phyloP scores from a whole-genome alignment of 2,113 vertebrate species.

The Oreochromis spilurus region DNA sequence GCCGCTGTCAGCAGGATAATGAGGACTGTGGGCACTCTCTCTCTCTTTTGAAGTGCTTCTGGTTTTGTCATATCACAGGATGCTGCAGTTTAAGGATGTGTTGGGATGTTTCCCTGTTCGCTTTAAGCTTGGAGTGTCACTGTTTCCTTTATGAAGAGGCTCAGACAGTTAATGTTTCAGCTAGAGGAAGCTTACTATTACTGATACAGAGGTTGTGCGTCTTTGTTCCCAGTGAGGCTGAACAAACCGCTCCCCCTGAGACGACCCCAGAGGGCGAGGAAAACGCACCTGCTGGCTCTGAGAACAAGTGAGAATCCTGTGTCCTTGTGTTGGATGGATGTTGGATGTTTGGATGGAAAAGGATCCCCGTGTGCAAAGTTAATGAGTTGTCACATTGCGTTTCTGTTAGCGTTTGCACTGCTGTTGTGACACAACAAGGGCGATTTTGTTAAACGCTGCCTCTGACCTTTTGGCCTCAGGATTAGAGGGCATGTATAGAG shows the following conservation, averaged over 20 bases:
- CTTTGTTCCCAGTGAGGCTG: constrained; percentile 82
- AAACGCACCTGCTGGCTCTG: constrained; percentile 87
- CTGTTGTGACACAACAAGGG: neutral
- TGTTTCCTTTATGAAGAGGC: neutral
- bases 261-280: constrained; percentile 92
- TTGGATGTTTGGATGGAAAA: neutral
- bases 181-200: neutral
- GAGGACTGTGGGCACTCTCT: neutral
- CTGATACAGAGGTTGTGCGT: constrained; percentile 2
- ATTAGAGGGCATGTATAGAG: constrained; percentile 12
- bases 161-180: neutral
- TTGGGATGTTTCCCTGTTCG: neutral
- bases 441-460: constrained; percentile 13
- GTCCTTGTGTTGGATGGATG: neutral
- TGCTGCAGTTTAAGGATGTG: neutral
- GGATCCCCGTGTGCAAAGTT: neutral
- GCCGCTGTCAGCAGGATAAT: neutral
- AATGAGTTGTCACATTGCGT: neutral
- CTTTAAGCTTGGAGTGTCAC: neutral
- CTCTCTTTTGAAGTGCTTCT: neutral
- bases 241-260: constrained; percentile 89
- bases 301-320: constrained; percentile 88
- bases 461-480: neutral
- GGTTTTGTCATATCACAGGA: neutral
- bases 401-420: neutral